These are phyloP conservation scores for Drosophila anomelani DNA, from an alignment of 2,888 invertebrate species.

Conservation along the genomic window DNA sequence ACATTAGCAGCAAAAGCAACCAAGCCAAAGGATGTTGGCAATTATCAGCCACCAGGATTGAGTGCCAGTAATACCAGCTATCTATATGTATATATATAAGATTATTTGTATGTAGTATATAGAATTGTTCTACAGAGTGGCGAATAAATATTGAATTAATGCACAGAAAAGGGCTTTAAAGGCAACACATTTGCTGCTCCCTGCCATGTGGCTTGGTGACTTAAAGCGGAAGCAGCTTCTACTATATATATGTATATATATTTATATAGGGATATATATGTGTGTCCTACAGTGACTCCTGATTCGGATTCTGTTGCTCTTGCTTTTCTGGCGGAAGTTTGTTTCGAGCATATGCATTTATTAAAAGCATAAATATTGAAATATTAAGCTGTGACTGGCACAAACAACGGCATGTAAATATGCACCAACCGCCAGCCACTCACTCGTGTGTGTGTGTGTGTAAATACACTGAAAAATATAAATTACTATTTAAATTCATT, in stretches of 20 bases:
- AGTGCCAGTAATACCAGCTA: too few relatives aligned
- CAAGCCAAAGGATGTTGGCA: constrained; percentile 29
- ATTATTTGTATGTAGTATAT: neutral
- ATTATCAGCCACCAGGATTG: constrained; percentile 22
- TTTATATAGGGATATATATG: neutral
- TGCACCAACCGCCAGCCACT: constrained; percentile 22
- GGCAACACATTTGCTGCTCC: constrained; percentile 11
- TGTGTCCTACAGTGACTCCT: neutral
- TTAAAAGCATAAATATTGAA: constrained; percentile 79
- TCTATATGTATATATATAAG: neutral
- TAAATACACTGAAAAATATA: constrained; percentile 8
- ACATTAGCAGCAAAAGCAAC: neutral
- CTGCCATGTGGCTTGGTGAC: neutral
- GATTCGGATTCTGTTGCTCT: constrained; percentile 20
- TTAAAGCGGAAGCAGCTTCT: constrained; percentile 55
- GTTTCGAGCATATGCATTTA: constrained; percentile 76
- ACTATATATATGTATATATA: too few relatives aligned
- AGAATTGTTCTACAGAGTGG: neutral
- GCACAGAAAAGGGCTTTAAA: constrained; percentile 38
- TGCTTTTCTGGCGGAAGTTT: constrained; percentile 65
- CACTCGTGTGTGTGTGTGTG: constrained; percentile 3
- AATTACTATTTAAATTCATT: neutral
- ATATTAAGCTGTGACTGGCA: constrained; percentile 78
- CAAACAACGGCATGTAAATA: constrained; percentile 67
- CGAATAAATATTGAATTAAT: constrained; percentile 36